Conservation (phyloP, 2,888 invertebrate genomes). For the Xestobium rufovillosum region DNA sequence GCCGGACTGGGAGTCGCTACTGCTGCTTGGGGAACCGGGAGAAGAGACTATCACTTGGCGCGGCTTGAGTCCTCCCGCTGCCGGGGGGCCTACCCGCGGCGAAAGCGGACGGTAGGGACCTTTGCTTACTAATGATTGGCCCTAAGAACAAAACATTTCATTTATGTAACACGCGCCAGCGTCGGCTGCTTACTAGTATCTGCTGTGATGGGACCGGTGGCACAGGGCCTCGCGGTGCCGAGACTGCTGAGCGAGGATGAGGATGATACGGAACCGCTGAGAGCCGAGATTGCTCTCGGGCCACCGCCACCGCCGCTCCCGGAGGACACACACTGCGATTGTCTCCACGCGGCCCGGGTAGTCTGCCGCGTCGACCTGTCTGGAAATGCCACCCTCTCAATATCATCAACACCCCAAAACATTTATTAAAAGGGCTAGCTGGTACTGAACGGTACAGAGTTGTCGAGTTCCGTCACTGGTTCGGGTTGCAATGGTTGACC, state of each 20-base stretch:
- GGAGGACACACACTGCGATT: constrained; percentile 76
- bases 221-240: constrained; percentile 52
- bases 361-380: constrained; percentile 84
- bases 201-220: constrained; percentile 61
- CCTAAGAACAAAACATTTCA: constrained; percentile 38
- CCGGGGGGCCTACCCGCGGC: constrained; percentile 56
- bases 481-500: too few relatives aligned
- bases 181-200: constrained; percentile 53
- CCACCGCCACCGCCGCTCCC: constrained; percentile 44
- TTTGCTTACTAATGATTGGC: constrained; percentile 65
- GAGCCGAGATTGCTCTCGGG: constrained; percentile 55
- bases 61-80: constrained; percentile 35
- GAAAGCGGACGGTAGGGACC: constrained; percentile 66
- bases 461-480: too few relatives aligned
- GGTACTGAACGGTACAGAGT: too few relatives aligned
- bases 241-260: constrained; percentile 59
- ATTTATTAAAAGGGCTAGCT: constrained; percentile 29
- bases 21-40: constrained; percentile 82
- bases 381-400: constrained; percentile 55
- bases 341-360: constrained; percentile 80
- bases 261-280: constrained; percentile 68
- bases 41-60: constrained; percentile 60
- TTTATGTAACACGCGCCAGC: constrained; percentile 1
- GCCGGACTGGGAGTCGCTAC: constrained; percentile 74
- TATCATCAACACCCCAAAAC: constrained; percentile 43